Base-by-base conservation (phyloP, 30 jellyfish, hydroid and myxozoan genomes). In the Catostylus mosaicus region DNA sequence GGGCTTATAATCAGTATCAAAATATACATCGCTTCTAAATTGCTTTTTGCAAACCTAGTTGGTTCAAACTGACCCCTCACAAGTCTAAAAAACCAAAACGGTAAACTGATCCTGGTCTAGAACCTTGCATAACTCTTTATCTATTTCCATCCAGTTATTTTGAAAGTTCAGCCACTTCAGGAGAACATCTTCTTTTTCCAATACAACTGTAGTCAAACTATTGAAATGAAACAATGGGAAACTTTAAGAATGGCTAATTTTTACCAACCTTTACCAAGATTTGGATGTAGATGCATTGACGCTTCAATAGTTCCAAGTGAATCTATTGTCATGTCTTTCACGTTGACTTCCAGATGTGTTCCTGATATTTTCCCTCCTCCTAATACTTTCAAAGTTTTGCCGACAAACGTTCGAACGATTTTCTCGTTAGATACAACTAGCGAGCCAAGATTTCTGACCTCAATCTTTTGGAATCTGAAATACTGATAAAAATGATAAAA, bases 341-440 rank as follows among this genome's bases (percentile, higher is more conserved):
- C 83, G 12, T 47, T 54, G 56, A 80, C 63, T 56, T 80, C 90
- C n/a, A 80, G 83, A 40, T 80, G 73, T 1, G 90, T 80, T 65
- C 78, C 90, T 14, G 90, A 35, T n/a, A 80, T 51, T 50, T 69
- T 65, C 18, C 90, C 90, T 3, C 90, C 90, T 3, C 90, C 90
- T 7, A 80, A 51, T 10, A 80, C 90, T 34, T 37, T 43, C 69
- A 80, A 40, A 2, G 63, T 50, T 0, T 50, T 67, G 45, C 90
- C 90, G 11, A 45, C 43, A 68, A 80, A 80, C 22, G 90, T 64
- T 30, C 90, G 90, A 24, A 66, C 83, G 33, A 38, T 46, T 64
- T 67, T 80, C 56, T 80, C 90, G 35, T 80, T 80, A 1, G 90
- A 80, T 19, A 80, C 82, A 23, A 68, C 34, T 5, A 80, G 67